Evolutionary conservation across 2,797 vertebrate species (phyloP), one percentile per base, ranked within the genome.

Genomic region (Eulemur coronatus): DNA sequence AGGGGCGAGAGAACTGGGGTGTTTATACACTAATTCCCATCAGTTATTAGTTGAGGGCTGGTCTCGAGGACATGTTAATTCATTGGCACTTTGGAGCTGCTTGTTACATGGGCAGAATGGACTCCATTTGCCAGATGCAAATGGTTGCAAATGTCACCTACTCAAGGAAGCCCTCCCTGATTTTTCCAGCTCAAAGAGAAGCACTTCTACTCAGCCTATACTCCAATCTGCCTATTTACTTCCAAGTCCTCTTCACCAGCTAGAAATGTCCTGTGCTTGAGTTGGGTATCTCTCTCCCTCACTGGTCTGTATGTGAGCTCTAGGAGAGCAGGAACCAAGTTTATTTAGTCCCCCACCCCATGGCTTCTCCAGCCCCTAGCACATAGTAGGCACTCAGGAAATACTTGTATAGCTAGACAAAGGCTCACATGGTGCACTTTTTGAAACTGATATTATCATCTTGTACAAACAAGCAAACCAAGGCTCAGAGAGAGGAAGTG

Each of bases 401-500:
- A 88, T 38, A 35, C 30, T 89, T 67, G 57, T 73, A 30, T n/a
- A 1, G 78, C 63, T 79, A 43, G 95, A 86, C 5, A n/a, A 79
- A 76, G 63, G 8, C 69, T 78, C 65, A n/a, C 17, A 28, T 55
- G 52, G 69, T 69, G 65, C 95, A 33, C 57, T 52, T 96, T 89
- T 55, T 82, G 93, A 93, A 95, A 95, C 82, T 20, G 93, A 94
- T 94, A 41, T 18, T 89, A 88, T 94, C 88, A n/a, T 93, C 80
- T 70, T 88, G 73, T 67, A 94, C 89, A 94, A 95, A 97, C 70
- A 88, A 91, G 96, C 79, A 96, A 96, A 96, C 41, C 8, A 0
- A 88, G 65, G 41, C 43, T 86, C 78, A 79, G 43, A 75, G 94
- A 94, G 22, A 95, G 97, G 97, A 97, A 97, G 67, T 96, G 73